Conservation (phyloP, 2,888 invertebrate genomes). For the Arctia plantaginis region DNA sequence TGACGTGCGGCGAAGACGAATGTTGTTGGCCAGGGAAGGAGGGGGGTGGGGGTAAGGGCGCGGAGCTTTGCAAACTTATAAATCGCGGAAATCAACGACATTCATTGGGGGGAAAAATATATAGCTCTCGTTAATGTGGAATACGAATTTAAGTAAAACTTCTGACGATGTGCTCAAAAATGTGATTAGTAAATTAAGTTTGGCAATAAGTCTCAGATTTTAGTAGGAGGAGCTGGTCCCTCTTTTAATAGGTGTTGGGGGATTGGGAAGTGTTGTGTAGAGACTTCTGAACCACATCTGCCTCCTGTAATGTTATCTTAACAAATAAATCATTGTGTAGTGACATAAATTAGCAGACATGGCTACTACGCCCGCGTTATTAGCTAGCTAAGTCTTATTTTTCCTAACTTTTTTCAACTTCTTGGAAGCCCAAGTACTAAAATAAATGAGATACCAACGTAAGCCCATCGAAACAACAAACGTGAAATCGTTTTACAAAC, state of each 20-base stretch:
- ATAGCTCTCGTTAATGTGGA: conserved; percentile 25
- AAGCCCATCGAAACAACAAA: conserved; percentile 5
- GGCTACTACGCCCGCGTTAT: neutral
- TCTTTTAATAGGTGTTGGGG: conserved; percentile 6
- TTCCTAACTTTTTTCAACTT: neutral
- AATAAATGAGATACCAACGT: neutral
- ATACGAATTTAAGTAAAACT: conserved; percentile 20
- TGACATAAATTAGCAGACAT: neutral
- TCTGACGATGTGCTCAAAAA: conserved; percentile 11
- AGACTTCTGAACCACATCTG: neutral
- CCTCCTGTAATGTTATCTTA: neutral
- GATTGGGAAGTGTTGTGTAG: neutral
- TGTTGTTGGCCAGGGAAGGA: neutral
- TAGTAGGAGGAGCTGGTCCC: conserved; percentile 12
- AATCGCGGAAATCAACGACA: conserved; percentile 25
- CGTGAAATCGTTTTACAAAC: conserved; percentile 3
- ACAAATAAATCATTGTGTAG: neutral
- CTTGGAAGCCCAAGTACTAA: neutral
- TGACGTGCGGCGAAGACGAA: conserved; percentile 9
- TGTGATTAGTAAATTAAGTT: conserved; percentile 21
- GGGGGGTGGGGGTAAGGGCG: neutral
- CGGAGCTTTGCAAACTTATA: neutral
- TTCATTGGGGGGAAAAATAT: conserved; percentile 23
- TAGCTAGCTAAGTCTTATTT: neutral
- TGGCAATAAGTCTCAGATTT: conserved; percentile 21